These are phyloP conservation scores for Paradoxurus hermaphroditus DNA, from an alignment of 2,113 vertebrate species.

Conservation along the genomic window DNA sequence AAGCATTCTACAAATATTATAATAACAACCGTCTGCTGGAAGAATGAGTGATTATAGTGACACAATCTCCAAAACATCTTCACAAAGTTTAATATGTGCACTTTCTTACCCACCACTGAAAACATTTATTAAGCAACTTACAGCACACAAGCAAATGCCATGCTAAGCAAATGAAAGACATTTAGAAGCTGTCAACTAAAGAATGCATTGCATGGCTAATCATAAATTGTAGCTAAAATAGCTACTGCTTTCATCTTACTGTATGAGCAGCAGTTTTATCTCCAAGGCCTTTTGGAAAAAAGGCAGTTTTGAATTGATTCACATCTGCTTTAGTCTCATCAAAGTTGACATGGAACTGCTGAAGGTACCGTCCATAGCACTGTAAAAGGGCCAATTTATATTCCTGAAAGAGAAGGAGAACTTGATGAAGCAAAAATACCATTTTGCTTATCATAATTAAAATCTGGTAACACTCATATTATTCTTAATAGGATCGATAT, in stretches of 20 bases:
- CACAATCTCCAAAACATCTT: neutral
- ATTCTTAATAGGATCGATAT: neutral
- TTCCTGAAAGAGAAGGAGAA: constrained; percentile 81
- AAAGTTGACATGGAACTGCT: constrained; percentile 81
- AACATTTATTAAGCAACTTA: constrained; percentile 11
- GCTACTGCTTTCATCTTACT: constrained; percentile 81
- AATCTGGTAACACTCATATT: neutral
- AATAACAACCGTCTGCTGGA: neutral
- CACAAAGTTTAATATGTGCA: neutral
- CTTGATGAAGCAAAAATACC: neutral
- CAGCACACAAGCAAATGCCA: neutral
- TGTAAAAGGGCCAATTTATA: constrained; percentile 91
- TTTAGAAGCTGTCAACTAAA: neutral
- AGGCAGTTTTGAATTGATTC: constrained; percentile 84
- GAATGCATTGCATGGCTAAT: neutral
- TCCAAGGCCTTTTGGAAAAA: constrained; percentile 90
- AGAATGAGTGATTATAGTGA: neutral
- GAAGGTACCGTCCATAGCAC: constrained; percentile 90
- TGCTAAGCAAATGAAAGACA: neutral
- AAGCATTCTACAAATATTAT: neutral
- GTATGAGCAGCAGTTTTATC: constrained; percentile 82
- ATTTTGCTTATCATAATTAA: neutral
- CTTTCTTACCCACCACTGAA: neutral
- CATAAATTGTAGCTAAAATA: neutral
- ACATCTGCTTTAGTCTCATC: constrained; percentile 83